These are phyloP conservation scores for Pristiophorus japonicus DNA, from an alignment of 2,113 vertebrate genomes.

Conservation along the genomic window DNA sequence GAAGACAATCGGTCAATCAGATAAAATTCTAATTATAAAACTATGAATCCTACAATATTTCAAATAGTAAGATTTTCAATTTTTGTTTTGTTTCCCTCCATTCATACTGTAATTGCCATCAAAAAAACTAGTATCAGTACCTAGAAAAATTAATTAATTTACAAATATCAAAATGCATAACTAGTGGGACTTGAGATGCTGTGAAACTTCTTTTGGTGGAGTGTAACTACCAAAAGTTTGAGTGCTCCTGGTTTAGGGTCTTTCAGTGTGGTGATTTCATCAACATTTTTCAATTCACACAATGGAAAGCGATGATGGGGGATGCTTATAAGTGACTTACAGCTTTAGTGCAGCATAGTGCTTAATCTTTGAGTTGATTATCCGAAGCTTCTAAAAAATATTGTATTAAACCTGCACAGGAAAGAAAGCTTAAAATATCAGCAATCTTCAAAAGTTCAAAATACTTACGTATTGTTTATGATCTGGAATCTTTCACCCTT, in stretches of 20 bases:
- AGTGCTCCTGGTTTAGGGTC: background rate
- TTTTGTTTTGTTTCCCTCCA: background rate
- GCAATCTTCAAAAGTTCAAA: conserved; percentile 1
- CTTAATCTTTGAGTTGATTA: background rate
- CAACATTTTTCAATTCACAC: background rate
- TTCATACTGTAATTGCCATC: background rate
- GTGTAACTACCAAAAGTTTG: background rate
- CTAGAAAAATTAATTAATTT: background rate
- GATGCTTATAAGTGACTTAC: background rate
- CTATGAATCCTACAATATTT: background rate
- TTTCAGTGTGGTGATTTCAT: background rate
- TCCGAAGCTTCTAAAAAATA: background rate
- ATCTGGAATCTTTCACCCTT: conserved; percentile 98
- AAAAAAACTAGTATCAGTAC: too few relatives aligned
- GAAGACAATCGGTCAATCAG: background rate
- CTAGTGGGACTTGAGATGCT: background rate
- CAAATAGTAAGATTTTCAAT: background rate
- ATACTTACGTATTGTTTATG: conserved; percentile 95
- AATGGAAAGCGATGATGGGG: background rate
- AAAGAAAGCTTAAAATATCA: background rate
- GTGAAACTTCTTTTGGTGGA: too few relatives aligned
- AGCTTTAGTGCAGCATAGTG: background rate
- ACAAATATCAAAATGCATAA: background rate
- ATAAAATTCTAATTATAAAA: background rate
- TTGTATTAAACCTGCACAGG: background rate